phyloP scores from a whole-genome alignment of 2,113 vertebrate species.

The Eurystomus gularis region DNA sequence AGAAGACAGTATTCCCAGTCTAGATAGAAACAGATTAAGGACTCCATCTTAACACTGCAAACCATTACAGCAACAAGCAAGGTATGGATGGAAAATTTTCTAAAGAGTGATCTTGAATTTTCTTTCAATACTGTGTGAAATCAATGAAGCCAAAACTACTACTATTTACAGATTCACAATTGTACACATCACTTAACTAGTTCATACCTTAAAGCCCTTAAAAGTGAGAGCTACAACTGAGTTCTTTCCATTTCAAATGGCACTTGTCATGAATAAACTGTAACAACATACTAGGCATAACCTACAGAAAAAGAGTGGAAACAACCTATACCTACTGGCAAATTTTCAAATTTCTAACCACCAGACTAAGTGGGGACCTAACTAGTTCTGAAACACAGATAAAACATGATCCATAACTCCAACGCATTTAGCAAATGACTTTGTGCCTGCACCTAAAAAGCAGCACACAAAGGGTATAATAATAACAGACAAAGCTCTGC shows the following conservation, averaged over 20 bases:
- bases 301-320: not conserved
- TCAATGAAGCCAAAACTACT: not conserved
- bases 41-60: not conserved
- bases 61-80: not conserved
- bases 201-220: not conserved
- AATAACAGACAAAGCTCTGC: not conserved
- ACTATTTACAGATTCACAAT: not conserved
- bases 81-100: not conserved
- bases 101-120: not conserved
- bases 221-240: not conserved
- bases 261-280: not conserved
- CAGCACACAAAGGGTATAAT: not conserved
- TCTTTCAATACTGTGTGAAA: not conserved
- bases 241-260: not conserved
- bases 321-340: not conserved
- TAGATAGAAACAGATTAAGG: not conserved
- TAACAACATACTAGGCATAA: not conserved
- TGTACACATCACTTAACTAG: not conserved
- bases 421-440: not conserved
- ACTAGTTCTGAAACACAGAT: not conserved
- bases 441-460: not conserved
- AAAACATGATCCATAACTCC: not conserved
- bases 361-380: not conserved
- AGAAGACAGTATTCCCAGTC: not conserved
- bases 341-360: not conserved